Base-by-base conservation (phyloP, 2,888 invertebrate genomes). In the Monopis laevigella region DNA sequence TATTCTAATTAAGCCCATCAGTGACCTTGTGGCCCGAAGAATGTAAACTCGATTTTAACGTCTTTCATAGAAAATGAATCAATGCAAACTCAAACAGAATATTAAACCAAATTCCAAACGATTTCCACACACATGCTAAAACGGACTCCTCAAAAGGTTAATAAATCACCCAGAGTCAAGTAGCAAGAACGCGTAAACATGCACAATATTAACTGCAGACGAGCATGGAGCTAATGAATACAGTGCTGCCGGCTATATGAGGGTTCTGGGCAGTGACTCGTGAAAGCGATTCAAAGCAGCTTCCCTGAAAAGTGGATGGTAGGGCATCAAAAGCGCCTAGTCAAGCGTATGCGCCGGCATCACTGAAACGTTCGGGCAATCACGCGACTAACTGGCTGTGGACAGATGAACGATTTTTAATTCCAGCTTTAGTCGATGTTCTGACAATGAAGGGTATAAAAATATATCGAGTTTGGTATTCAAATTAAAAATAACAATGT, bases 271-370 rank as follows among this genome's bases (percentile, higher is more conserved):
- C 65, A 69, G 58, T 71, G 73, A 72, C 62, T 71, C 68, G 68
- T 67, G 62, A 64, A 62, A 72, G 57, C 62, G 61, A 57, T 57
- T 57, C 57, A 58, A 59, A 55, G 60, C 54, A 55, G 61, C 62
- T 65, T 65, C 58, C 58, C 56, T 64, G 58, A 65, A 61, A 58
- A 65, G 60, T 58, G 59, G 59, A 52, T 61, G 56, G 59, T 62
- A 64, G 40, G 21, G 36, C 36, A 21, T 36, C 61, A 62, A 66
- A 65, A 62, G 66, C 58, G 56, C 51, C 61, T 60, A 68, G 68
- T 71, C 63, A 65, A 68, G 61, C 66, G 68, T 65, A 60, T 52
- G 53, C 50, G 50, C 48, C 48, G 48, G 39, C 30, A 30, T 14
- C 40, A 29, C 45, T 46, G 44, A 43, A 32, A 45, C 49, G 34